Base-by-base conservation (phyloP, 2,113 vertebrate species). In the Microcebus murinus region DNA sequence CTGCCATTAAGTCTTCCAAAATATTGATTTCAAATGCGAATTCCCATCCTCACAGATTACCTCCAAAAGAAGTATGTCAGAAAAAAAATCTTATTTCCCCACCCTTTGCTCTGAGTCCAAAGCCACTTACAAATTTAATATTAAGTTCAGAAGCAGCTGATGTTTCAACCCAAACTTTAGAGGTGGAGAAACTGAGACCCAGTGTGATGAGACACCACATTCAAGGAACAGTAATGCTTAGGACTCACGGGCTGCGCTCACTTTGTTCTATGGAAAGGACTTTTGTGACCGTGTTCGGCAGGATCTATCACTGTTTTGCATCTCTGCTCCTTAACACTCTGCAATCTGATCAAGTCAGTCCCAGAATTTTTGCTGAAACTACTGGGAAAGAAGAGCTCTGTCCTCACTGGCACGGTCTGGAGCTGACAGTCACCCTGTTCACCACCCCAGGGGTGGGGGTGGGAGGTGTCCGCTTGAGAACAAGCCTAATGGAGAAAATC, bases 1-100 rank as follows among this genome's bases (percentile, higher is more conserved):
- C 86, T 96, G n/a, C 59, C 74, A 91, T 96, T 95, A 93, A 95
- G 63, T 48, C 91, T 86, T 90, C 86, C 84, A 91, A 96, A 97
- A 91, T 95, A 97, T 67, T 79, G 86, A 97, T 97, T 93, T 80
- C 63, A 89, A 90, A 61, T 68, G 52, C 1, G 39, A 84, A 93
- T 80, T 95, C 23, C 36, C 55, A 71, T 91, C 83, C 74, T 94
- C 18, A 42, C 74, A 55, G 67, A 94, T 98, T 96, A 96, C 36
- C 92, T 94, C 93, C 68, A 34, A 92, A 96, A 94, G 80, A 95
- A 39, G 23, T 95, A n/a, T 42, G 80, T 71, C 50, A 45, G 36
- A 18, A 27, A 68, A 45, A 61, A 50, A 76, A 50, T 25, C 3
- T 0, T 48, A 82, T 71, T 81, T 90, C 57, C 63, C 29, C 36